Evolutionary conservation across 2,113 vertebrate genomes (phyloP).

Genomic region (Entomyzon cyanotis): DNA sequence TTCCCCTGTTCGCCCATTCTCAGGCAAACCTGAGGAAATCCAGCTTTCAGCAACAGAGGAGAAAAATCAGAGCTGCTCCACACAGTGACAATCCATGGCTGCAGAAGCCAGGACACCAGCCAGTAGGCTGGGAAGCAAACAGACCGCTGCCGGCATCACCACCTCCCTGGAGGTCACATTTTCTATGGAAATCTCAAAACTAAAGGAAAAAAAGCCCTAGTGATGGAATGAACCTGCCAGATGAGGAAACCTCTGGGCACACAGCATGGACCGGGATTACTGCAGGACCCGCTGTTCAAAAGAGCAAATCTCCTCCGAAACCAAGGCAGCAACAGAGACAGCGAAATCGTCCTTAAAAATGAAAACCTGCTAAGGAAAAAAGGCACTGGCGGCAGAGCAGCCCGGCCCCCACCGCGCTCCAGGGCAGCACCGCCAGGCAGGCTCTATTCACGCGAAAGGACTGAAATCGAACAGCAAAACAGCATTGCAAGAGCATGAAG

Average conservation of each 20-base stretch:
- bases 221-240: background rate
- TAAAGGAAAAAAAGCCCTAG: background rate
- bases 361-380: background rate
- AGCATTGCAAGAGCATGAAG: slow-evolving; percentile 65
- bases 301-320: background rate
- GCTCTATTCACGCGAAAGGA: background rate
- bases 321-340: background rate
- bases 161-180: background rate
- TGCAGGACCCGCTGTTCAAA: background rate
- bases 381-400: background rate
- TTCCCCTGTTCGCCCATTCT: background rate
- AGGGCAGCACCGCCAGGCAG: background rate
- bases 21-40: background rate
- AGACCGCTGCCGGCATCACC: accelerated
- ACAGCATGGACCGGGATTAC: background rate
- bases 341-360: background rate
- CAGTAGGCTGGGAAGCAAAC: background rate
- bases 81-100: background rate
- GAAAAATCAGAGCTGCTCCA: background rate
- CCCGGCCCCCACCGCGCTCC: background rate
- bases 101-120: background rate
- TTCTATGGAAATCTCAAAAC: background rate
- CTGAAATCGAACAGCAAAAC: slow-evolving; percentile 14
- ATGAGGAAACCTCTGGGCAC: background rate
- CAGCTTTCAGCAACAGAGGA: background rate